These are phyloP conservation scores for Aleiodes alternator DNA, from an alignment of 2,888 invertebrate genomes.

Conservation along the genomic window DNA sequence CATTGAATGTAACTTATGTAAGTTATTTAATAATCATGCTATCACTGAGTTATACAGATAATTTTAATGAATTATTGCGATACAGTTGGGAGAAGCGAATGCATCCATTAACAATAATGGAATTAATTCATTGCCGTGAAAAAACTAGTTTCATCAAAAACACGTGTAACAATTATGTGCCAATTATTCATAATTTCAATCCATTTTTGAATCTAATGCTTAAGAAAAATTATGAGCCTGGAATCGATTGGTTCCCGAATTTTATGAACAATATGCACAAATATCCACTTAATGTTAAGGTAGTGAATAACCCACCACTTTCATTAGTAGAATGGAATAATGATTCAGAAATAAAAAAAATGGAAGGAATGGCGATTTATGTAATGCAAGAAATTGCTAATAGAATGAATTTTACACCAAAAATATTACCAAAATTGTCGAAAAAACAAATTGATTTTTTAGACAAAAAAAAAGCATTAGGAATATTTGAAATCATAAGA, in stretches of 20 bases:
- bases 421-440: conserved; percentile 24
- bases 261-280: conserved; percentile 55
- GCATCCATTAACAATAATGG: conserved; percentile 52
- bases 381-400: conserved; percentile 23
- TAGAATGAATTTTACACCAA: conserved; percentile 54
- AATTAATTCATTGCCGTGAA: conserved; percentile 35
- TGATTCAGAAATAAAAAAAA: not conserved
- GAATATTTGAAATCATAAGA: conserved; percentile 32
- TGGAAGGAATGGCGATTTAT: conserved; percentile 39
- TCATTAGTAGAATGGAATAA: conserved; percentile 33
- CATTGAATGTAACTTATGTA: conserved; percentile 31
- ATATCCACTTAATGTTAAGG: conserved; percentile 47
- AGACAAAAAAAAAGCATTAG: not conserved
- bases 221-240: conserved; percentile 31
- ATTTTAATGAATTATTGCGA: conserved; percentile 41
- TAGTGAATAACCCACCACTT: conserved; percentile 37
- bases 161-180: not conserved
- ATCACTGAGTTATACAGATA: conserved; percentile 1
- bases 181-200: conserved; percentile 52
- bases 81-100: conserved; percentile 52
- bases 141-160: not conserved
- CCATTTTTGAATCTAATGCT: conserved; percentile 45
- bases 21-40: conserved; percentile 45
- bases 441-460: not conserved
- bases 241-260: conserved; percentile 53